Evolutionary conservation across 2,113 vertebrate genomes (phyloP).

Genomic region (Larimichthys polyactis): DNA sequence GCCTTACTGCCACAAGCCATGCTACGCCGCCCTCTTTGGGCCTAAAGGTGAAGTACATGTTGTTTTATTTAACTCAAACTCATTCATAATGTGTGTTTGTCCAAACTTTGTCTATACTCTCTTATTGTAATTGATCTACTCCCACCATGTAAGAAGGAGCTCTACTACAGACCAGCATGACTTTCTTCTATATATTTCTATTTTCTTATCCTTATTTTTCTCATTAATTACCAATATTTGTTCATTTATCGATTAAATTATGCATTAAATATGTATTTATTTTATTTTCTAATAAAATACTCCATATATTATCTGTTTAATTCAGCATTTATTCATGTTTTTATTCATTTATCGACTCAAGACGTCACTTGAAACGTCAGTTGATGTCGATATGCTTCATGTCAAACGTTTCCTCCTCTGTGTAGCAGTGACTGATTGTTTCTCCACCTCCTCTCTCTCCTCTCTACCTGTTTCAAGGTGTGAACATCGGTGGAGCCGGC

Average conservation of each 20-base stretch:
- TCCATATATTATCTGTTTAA: not conserved
- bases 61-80: not conserved
- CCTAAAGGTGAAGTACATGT: conserved; percentile 86
- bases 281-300: not conserved
- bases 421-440: too few relatives aligned
- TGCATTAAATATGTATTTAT: not conserved
- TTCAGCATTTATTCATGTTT: not conserved
- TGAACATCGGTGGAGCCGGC: conserved; percentile 95
- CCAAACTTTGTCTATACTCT: not conserved
- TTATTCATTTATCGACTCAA: not conserved
- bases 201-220: too few relatives aligned
- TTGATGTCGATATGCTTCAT: not conserved
- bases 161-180: too few relatives aligned
- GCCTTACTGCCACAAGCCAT: conserved; percentile 93
- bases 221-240: not conserved
- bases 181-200: too few relatives aligned
- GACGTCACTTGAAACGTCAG: not conserved
- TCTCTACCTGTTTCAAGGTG: conserved; percentile 80
- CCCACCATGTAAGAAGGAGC: too few relatives aligned
- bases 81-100: not conserved
- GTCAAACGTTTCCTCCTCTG: not conserved
- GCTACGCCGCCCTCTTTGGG: conserved; percentile 92
- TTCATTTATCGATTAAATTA: not conserved
- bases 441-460: not conserved
- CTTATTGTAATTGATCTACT: not conserved